phyloP scores from a whole-genome alignment of 2,888 invertebrate genomes.

The Cylindroiulus punctatus region DNA sequence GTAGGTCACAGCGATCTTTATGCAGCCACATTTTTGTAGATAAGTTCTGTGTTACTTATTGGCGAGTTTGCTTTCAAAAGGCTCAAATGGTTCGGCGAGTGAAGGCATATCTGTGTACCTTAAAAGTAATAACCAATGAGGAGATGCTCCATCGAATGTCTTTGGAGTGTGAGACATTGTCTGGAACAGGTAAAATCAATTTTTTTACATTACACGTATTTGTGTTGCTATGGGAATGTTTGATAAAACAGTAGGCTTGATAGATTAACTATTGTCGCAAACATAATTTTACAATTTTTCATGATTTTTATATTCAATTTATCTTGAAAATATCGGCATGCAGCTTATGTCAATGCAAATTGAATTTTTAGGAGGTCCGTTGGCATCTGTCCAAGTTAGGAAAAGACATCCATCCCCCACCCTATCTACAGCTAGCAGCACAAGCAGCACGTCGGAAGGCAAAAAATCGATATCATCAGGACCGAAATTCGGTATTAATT shows the following conservation, averaged over 20 bases:
- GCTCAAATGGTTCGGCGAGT: constrained; percentile 98
- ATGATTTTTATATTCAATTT: not conserved
- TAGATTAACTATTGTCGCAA: not conserved
- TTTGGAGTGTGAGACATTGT: constrained; percentile 81
- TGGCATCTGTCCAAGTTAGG: constrained; percentile 68
- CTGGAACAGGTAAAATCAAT: constrained; percentile 61
- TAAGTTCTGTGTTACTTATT: not conserved
- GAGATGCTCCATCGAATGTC: constrained; percentile 88
- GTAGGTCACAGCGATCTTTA: constrained; percentile 61
- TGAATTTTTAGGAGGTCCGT: constrained; percentile 24
- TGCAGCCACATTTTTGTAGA: too few species aligned
- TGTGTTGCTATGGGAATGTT: not conserved
- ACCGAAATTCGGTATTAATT: constrained; percentile 67
- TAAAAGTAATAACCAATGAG: constrained; percentile 93
- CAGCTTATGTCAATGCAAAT: not conserved
- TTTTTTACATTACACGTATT: not conserved
- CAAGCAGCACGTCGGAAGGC: constrained; percentile 72
- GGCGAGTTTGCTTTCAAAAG: constrained; percentile 61
- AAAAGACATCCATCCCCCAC: constrained; percentile 93
- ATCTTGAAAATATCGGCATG: not conserved
- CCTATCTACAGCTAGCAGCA: constrained; percentile 89
- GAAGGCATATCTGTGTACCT: constrained; percentile 91
- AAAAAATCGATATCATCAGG: constrained; percentile 63
- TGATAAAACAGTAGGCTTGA: not conserved
- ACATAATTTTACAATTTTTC: too few species aligned